Evolutionary conservation across 2,113 vertebrate species (phyloP).

Genomic region (Megaceryle torquata): DNA sequence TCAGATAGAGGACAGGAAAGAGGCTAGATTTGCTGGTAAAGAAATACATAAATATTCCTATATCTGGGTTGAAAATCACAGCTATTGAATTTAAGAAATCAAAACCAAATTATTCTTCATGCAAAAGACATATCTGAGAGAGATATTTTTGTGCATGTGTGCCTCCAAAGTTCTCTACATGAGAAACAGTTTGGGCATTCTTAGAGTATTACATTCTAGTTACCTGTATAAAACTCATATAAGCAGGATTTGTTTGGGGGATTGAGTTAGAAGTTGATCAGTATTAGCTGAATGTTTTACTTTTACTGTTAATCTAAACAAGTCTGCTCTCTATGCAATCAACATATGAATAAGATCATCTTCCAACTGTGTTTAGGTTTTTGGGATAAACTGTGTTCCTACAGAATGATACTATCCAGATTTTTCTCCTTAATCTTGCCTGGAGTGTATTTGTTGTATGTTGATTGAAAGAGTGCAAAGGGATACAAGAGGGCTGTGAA

Average conservation of each 20-base stretch:
- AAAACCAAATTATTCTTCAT: not conserved
- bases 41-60: not conserved
- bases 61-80: not conserved
- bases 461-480: not conserved
- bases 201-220: not conserved
- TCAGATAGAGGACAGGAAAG: not conserved
- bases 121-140: not conserved
- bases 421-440: not conserved
- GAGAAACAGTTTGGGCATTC: not conserved
- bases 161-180: not conserved
- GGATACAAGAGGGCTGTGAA: not conserved
- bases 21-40: not conserved
- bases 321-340: not conserved
- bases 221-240: not conserved
- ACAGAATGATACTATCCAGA: not conserved
- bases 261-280: not conserved
- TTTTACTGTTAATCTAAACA: not conserved
- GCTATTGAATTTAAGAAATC: not conserved
- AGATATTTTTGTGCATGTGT: not conserved
- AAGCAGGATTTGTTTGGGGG: not conserved
- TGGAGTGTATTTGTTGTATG: not conserved
- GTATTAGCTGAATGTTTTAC: not conserved
- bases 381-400: not conserved
- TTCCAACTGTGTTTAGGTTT: not conserved
- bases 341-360: not conserved